phyloP scores from a whole-genome alignment of 2,888 invertebrate species.

The Chloromyia formosa region DNA sequence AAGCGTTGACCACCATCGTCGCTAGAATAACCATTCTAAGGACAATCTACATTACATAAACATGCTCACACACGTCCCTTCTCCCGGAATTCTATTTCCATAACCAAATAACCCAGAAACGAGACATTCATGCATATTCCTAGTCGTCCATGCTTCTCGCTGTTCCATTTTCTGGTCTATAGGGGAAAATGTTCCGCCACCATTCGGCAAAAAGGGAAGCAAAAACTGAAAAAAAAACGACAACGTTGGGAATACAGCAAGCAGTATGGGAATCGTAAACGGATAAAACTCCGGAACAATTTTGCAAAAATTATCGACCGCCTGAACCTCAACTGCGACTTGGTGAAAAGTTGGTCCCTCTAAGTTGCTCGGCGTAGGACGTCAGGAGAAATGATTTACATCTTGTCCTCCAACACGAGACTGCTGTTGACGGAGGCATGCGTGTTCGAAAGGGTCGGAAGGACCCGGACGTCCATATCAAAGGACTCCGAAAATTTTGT shows the following conservation, averaged over 20 bases:
- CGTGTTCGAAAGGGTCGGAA: not conserved
- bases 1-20: not conserved
- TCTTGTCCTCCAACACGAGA: not conserved
- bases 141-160: not conserved
- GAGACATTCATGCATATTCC: slow-evolving; percentile 22
- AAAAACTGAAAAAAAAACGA: too few species aligned
- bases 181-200: not conserved
- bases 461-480: not conserved
- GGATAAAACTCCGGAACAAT: not conserved
- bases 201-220: too few species aligned
- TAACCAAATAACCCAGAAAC: slow-evolving; percentile 39
- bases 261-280: not conserved
- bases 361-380: too few species aligned
- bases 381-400: not conserved
- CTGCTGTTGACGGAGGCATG: not conserved
- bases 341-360: too few species aligned
- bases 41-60: not conserved
- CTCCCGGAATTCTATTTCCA: slow-evolving; percentile 2
- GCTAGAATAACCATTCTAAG: not conserved
- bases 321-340: too few species aligned
- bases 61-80: not conserved
- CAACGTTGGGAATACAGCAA: not conserved
- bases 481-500: not conserved
- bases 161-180: slow-evolving; percentile 15
- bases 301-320: slow-evolving; percentile 7